Conservation (phyloP, 2,113 vertebrate genomes). For the Corydoras maculifer region DNA sequence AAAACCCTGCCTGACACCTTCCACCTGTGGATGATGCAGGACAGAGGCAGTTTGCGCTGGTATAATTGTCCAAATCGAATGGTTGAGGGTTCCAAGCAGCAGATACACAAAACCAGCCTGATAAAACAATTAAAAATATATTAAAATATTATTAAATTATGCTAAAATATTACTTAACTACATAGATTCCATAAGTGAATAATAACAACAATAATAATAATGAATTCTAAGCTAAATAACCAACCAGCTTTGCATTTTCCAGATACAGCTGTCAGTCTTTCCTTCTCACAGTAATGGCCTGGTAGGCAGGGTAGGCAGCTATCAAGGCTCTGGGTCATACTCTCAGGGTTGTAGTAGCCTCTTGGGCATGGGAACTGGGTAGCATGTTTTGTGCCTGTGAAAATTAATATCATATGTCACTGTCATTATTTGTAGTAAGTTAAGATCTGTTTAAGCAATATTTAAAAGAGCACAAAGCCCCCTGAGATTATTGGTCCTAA, state of each 20-base stretch:
- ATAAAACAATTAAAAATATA: slow-evolving; percentile 1
- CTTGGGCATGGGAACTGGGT: slow-evolving; percentile 85
- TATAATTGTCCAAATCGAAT: slow-evolving; percentile 93
- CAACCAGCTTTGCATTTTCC: slow-evolving; percentile 83
- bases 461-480: no score
- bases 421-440: no score
- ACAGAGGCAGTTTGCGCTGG: slow-evolving; percentile 84
- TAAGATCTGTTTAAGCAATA: no score
- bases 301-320: slow-evolving; percentile 89
- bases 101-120: slow-evolving; percentile 91
- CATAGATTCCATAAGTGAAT: no score
- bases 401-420: background rate
- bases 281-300: slow-evolving; percentile 83
- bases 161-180: no score
- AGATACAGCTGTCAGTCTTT: slow-evolving; percentile 75
- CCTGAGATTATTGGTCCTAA: slow-evolving; percentile 35
- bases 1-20: slow-evolving; percentile 77
- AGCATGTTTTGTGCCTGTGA: slow-evolving; percentile 74
- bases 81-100: slow-evolving; percentile 85
- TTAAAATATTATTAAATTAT: no score
- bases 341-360: slow-evolving; percentile 90
- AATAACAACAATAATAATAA: background rate
- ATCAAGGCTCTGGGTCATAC: slow-evolving; percentile 83
- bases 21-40: slow-evolving; percentile 86
- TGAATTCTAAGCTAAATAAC: slow-evolving; percentile 31